Evolutionary conservation across 2,888 invertebrate genomes (phyloP).

Genomic region (Nephrotoma guestfalica): DNA sequence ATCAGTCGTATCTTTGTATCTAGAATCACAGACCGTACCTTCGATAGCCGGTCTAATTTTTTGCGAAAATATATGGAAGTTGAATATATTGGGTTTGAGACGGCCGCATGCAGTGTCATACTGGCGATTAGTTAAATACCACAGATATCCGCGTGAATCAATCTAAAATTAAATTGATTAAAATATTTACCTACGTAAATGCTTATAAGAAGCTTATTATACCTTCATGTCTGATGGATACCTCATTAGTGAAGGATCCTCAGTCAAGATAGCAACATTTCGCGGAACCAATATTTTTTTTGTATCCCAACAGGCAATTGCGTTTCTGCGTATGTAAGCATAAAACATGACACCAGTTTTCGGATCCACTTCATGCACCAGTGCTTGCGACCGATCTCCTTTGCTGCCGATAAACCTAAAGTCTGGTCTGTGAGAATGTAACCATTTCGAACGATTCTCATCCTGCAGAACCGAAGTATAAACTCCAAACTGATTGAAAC

Average conservation of each 20-base stretch:
- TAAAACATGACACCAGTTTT: conserved; percentile 48
- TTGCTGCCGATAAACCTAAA: neutral
- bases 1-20: neutral
- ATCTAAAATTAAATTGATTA: neutral
- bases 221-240: conserved; percentile 54
- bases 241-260: conserved; percentile 43
- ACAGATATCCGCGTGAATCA: neutral
- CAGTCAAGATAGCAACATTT: conserved; percentile 42
- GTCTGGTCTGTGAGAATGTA: neutral
- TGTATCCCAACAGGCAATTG: conserved; percentile 62
- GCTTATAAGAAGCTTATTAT: neutral
- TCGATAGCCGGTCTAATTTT: neutral
- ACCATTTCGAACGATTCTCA: neutral
- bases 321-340: conserved; percentile 52
- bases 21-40: neutral
- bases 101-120: neutral
- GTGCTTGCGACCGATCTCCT: conserved; percentile 38
- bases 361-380: conserved; percentile 50
- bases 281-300: conserved; percentile 33
- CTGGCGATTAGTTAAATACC: neutral
- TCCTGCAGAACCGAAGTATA: neutral
- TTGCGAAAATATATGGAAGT: neutral
- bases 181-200: neutral
- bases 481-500: neutral
- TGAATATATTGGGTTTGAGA: neutral